A percentile compares a stretch with the other conserved stretches of the same genome.
phyloP scores from a whole-genome alignment of 2,888 invertebrate genomes.

The Lypha dubia region DNA sequence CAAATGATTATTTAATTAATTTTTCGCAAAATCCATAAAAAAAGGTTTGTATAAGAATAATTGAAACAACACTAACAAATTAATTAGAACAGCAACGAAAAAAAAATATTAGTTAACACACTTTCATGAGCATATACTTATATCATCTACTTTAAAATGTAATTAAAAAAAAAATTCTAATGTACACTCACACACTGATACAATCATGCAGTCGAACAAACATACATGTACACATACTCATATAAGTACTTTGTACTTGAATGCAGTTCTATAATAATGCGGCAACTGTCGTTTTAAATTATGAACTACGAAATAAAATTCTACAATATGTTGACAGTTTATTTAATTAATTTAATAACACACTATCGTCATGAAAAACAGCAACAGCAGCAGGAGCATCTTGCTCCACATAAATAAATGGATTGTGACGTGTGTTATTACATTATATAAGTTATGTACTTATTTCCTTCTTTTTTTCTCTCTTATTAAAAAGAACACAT shows the following conservation, averaged over 20 bases:
- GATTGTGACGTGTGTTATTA: not conserved
- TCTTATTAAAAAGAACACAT: conserved; percentile 29
- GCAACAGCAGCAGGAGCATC: conserved; percentile 23
- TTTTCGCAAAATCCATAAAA: no score
- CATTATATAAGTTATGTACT: not conserved
- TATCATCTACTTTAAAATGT: no score
- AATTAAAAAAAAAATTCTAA: not conserved
- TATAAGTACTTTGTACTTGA: conserved; percentile 31
- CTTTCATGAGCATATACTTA: no score
- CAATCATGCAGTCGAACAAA: not conserved
- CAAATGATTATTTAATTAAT: no score
- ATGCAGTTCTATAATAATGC: conserved; percentile 64
- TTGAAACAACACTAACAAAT: no score
- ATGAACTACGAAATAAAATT: conserved; percentile 66
- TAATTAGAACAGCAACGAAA: no score
- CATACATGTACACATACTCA: not conserved
- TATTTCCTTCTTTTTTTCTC: not conserved
- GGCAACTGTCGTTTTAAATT: conserved; percentile 70
- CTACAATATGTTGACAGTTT: conserved; percentile 71
- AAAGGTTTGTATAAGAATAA: no score
- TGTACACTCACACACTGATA: not conserved
- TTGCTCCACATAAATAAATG: conserved; percentile 30
- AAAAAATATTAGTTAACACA: no score
- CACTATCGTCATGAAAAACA: conserved; percentile 16
- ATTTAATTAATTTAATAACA: conserved; percentile 71